These are phyloP conservation scores for Nymphalis urticae DNA, from an alignment of 2,888 invertebrate species.

Conservation along the genomic window DNA sequence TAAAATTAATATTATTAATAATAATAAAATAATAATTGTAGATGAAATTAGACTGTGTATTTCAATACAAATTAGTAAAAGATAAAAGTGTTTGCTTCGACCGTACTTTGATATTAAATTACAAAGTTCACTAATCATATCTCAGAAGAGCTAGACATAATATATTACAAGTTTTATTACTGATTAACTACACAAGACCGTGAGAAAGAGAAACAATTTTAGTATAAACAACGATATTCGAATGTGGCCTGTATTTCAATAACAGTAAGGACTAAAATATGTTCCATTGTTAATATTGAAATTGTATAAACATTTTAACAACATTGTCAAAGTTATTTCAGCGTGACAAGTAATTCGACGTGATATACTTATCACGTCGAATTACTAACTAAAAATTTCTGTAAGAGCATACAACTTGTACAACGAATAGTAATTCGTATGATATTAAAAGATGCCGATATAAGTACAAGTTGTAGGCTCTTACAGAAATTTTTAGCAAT, in stretches of 20 bases:
- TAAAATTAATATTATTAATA: not conserved
- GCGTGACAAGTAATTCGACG: too few species aligned
- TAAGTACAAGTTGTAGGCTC: too few species aligned
- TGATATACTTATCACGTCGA: too few species aligned
- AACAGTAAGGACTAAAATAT: not conserved
- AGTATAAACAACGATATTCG: not conserved
- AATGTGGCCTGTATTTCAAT: not conserved
- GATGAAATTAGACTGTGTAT: too few species aligned
- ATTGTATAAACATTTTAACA: not conserved
- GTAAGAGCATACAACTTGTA: too few species aligned
- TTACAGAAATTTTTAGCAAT: too few species aligned
- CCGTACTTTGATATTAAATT: not conserved
- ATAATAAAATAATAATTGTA: too few species aligned
- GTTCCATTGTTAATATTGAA: not conserved
- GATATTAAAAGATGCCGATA: too few species aligned
- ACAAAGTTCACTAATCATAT: not conserved
- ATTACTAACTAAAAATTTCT: too few species aligned
- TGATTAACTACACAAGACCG: slow-evolving; percentile 8
- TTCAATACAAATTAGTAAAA: too few species aligned
- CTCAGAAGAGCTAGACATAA: not conserved
- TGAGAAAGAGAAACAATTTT: not conserved
- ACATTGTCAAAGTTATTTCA: not conserved
- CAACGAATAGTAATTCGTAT: not conserved
- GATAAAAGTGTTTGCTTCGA: not conserved
- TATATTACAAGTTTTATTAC: not conserved